Percentiles rank a stretch among this genome's conserved stretches.
phyloP scores from a whole-genome alignment of 2,888 invertebrate genomes.

The Archips crataeganus region DNA sequence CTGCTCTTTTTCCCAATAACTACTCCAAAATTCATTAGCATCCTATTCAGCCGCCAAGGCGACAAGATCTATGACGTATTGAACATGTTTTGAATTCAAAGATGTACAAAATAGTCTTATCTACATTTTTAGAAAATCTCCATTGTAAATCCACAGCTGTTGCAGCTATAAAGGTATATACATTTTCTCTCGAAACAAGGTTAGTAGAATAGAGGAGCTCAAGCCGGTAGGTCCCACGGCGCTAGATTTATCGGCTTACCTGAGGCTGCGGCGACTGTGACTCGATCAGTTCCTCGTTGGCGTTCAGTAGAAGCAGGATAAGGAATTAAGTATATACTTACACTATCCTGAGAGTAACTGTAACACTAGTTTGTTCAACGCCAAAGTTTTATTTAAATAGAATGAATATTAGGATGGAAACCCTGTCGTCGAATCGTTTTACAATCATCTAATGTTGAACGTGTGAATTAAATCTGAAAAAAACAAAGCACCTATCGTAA shows the following conservation, averaged over 20 bases:
- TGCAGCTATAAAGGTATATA: neutral
- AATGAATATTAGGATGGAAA: no score
- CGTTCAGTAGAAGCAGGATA: neutral
- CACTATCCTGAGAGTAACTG: no score
- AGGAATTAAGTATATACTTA: neutral
- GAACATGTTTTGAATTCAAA: no score
- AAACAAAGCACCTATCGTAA: no score
- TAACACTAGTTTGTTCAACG: no score
- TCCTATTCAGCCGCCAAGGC: no score
- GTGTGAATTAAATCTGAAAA: no score
- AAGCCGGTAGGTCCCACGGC: conserved; percentile 45
- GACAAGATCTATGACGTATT: neutral
- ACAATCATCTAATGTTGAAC: no score
- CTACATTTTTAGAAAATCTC: neutral
- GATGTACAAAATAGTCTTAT: neutral
- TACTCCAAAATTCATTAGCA: no score
- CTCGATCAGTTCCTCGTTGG: conserved; percentile 29
- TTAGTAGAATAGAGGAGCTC: conserved; percentile 24
- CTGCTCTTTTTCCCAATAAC: no score
- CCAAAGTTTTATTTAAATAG: no score
- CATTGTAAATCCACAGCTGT: neutral
- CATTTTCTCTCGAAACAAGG: neutral
- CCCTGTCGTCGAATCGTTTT: no score
- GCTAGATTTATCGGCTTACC: conserved; percentile 55
- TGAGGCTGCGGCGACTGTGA: conserved; percentile 44